Evolutionary conservation across 2,797 vertebrate species (phyloP).

Genomic region (Sebastes iracundus): DNA sequence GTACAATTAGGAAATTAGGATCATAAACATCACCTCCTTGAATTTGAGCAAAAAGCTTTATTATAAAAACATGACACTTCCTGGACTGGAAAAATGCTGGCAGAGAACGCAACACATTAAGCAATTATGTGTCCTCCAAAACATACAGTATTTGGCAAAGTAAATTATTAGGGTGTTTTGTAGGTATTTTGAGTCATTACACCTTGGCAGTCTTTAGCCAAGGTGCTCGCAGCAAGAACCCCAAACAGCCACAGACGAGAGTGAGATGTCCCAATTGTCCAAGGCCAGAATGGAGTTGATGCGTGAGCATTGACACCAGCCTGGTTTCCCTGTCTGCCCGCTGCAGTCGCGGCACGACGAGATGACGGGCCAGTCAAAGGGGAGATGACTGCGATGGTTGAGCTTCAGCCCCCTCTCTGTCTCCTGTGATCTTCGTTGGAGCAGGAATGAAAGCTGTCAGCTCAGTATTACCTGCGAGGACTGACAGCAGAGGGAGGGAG

Average conservation of each 20-base stretch:
- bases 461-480: slow-evolving; percentile 22
- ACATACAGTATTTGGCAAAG: fast-evolving
- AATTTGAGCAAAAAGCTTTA: neutral
- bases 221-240: fast-evolving
- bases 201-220: neutral
- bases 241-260: neutral
- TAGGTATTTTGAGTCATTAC: neutral
- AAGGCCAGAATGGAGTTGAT: slow-evolving; percentile 4
- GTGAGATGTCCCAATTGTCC: neutral
- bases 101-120: fast-evolving
- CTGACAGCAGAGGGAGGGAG: neutral
- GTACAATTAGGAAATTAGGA: fast-evolving
- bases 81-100: neutral
- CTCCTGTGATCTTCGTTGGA: slow-evolving; percentile 10
- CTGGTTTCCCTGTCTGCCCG: slow-evolving; percentile 1
- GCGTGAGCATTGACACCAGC: neutral
- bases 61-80: neutral
- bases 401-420: slow-evolving; percentile 2
- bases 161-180: neutral
- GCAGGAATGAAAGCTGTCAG: slow-evolving; percentile 18
- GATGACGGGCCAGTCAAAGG: slow-evolving; percentile 22
- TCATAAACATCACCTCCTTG: neutral
- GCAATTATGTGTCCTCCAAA: neutral
- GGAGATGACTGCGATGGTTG: neutral
- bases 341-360: neutral